phyloP scores from a whole-genome alignment of 1,140 invertebrate genomes.

The Melanaphis sacchari region DNA sequence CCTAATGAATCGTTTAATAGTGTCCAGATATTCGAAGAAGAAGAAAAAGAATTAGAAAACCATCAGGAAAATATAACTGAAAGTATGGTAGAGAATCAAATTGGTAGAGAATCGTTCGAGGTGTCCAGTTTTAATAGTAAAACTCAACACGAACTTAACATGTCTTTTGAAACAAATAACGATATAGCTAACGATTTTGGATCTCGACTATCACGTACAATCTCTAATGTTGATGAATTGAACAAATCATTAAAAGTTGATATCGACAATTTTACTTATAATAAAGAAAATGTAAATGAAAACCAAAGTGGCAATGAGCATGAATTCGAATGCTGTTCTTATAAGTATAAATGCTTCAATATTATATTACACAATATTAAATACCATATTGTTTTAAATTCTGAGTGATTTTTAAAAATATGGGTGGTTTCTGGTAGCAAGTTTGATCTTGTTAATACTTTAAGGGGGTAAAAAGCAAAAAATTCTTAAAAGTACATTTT shows the following conservation, averaged over 20 bases:
- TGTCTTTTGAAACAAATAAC: not conserved
- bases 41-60: not conserved
- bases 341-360: not conserved
- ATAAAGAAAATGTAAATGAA: not conserved
- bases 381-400: no score
- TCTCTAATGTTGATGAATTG: not conserved
- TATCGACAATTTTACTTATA: not conserved
- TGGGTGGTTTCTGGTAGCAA: no score
- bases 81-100: not conserved
- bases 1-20: not conserved
- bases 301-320: not conserved
- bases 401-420: no score
- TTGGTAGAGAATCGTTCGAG: not conserved
- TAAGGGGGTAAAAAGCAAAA: no score
- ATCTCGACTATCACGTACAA: not conserved
- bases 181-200: not conserved
- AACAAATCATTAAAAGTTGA: not conserved
- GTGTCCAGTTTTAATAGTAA: not conserved
- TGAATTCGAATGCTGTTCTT: not conserved
- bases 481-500: no score
- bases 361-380: no score
- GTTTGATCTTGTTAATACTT: no score
- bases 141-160: not conserved
- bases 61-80: not conserved
- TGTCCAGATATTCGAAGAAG: not conserved